These are phyloP conservation scores for Megalopta genalis DNA, from an alignment of 1,140 invertebrate species.

Conservation along the genomic window DNA sequence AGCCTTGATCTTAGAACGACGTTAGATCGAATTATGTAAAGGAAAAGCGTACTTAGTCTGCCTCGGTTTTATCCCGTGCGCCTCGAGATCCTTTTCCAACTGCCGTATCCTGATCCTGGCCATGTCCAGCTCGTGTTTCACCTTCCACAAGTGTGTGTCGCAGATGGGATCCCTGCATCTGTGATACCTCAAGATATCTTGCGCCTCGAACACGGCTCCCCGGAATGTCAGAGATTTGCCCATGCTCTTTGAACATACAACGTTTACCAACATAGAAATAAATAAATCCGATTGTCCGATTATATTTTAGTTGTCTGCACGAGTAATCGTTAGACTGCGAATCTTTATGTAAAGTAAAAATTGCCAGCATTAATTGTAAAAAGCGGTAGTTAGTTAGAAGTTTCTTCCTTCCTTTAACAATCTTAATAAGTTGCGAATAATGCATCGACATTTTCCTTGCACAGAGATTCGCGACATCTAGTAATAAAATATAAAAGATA, in stretches of 20 bases:
- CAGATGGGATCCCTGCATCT: constrained; percentile 90
- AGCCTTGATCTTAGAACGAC: constrained; percentile 10
- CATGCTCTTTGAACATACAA: constrained; percentile 76
- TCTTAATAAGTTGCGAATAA: no score
- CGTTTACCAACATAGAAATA: no score
- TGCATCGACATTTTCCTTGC: no score
- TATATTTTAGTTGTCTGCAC: no score
- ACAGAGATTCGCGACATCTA: no score
- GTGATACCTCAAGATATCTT: constrained; percentile 82
- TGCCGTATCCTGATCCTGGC: constrained; percentile 90
- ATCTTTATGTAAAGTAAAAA: no score
- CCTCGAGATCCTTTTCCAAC: constrained; percentile 90
- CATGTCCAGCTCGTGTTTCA: constrained; percentile 92
- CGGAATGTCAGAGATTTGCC: constrained; percentile 92
- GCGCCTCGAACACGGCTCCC: constrained; percentile 93
- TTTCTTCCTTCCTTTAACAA: no score
- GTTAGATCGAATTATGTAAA: constrained; percentile 12
- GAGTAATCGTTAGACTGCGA: no score
- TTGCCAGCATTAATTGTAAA: no score
- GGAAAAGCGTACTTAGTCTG: constrained; percentile 80
- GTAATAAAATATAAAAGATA: no score
- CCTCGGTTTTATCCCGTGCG: constrained; percentile 88
- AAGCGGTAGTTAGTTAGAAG: no score
- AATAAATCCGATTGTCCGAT: no score
- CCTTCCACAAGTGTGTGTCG: constrained; percentile 92